A percentile compares a stretch with the other conserved stretches of the same genome.
These are phyloP conservation scores for Gallirallus australis DNA, from an alignment of 2,797 vertebrate species.

Conservation along the genomic window DNA sequence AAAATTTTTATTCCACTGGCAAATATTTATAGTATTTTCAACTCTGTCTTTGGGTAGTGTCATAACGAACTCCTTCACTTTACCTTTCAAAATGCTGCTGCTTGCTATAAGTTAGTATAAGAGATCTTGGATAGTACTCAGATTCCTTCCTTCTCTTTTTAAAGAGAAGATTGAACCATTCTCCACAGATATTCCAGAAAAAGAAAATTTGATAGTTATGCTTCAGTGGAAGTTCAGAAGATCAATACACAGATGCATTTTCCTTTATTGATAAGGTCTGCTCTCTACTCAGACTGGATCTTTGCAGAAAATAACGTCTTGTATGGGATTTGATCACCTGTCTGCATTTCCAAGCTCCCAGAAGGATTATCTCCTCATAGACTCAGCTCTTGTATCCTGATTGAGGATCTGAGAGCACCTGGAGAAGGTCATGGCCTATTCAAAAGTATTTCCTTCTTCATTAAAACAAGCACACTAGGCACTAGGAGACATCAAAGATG, in stretches of 20 bases:
- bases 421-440: background rate
- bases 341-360: background rate
- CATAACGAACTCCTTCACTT: background rate
- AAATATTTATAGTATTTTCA: background rate
- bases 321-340: background rate
- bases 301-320: background rate
- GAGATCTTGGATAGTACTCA: background rate
- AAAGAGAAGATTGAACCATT: background rate
- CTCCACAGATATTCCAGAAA: background rate
- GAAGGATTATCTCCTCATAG: background rate
- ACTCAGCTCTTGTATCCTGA: background rate
- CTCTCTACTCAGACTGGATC: background rate
- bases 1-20: background rate
- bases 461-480: background rate
- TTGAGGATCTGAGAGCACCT: background rate
- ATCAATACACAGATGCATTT: accelerated
- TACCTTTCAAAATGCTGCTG: background rate
- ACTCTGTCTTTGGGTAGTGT: background rate
- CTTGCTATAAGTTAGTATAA: background rate
- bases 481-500: background rate
- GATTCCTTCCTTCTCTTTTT: background rate
- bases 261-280: background rate
- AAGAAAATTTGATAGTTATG: background rate
- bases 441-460: background rate
- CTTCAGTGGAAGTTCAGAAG: background rate